Percentiles rank a stretch among this genome's conserved stretches.
Conservation (phyloP, 1,140 invertebrate species). For the Adoxophyes honmai region DNA sequence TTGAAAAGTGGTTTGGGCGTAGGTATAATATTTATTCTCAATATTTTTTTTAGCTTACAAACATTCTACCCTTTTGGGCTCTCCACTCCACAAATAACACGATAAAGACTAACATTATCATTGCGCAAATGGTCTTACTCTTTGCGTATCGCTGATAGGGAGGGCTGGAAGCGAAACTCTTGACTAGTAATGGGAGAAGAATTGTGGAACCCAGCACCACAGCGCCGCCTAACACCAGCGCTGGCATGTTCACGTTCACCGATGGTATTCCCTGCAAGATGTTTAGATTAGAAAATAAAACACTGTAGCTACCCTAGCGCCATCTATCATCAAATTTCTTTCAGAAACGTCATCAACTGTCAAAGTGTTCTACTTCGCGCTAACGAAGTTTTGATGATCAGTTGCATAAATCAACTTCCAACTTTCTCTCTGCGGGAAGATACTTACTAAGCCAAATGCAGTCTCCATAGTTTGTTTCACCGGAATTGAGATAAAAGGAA, state of each 20-base stretch:
- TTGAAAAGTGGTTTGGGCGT: no score
- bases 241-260: slow-evolving; percentile 62
- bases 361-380: no score
- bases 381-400: no score
- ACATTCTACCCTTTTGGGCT: no score
- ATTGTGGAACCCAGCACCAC: slow-evolving; percentile 49
- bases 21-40: no score
- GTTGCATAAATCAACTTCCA: no score
- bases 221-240: slow-evolving; percentile 48
- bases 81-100: no score
- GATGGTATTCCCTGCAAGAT: slow-evolving; percentile 57
- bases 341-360: no score
- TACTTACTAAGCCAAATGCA: slow-evolving; percentile 19
- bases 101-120: no score
- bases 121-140: slow-evolving; percentile 37
- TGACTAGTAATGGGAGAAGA: slow-evolving; percentile 46
- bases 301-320: background rate
- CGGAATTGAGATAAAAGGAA: slow-evolving; percentile 70
- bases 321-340: no score
- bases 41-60: no score
- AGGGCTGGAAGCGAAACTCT: slow-evolving; percentile 28
- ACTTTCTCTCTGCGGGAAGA: no score
- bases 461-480: slow-evolving; percentile 53
- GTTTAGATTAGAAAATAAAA: slow-evolving; percentile 20
- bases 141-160: slow-evolving; percentile 34